phyloP scores from a whole-genome alignment of 2,113 vertebrate species.

The Gasterosteus nipponicus region DNA sequence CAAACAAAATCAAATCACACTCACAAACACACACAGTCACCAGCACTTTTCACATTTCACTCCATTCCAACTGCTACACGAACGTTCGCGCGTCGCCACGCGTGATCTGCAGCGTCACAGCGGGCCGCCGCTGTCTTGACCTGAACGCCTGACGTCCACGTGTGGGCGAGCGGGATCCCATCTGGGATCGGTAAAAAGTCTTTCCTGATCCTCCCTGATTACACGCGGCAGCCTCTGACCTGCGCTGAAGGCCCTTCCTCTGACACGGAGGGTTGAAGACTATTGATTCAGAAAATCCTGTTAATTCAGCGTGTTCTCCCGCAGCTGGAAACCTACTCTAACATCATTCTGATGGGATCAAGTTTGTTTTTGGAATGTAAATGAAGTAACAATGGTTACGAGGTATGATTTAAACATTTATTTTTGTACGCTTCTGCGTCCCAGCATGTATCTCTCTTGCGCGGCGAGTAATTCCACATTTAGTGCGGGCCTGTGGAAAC shows the following conservation, averaged over 20 bases:
- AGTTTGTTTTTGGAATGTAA: conserved; percentile 25
- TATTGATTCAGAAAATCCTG: conserved; percentile 82
- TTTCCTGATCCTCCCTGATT: conserved; percentile 81
- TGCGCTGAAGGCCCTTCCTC: conserved; percentile 67
- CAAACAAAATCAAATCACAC: too few relatives aligned
- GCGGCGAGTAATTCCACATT: conserved; percentile 50
- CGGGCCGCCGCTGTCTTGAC: conserved; percentile 33
- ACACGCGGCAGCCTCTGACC: conserved; percentile 82
- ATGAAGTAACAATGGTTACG: conserved; percentile 7
- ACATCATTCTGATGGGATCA: conserved; percentile 53
- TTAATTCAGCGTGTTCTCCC: conserved; percentile 72
- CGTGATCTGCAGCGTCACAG: background rate
- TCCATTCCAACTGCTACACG: too few relatives aligned
- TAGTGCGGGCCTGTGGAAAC: conserved; percentile 50
- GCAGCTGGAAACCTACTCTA: conserved; percentile 69
- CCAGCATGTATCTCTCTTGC: conserved; percentile 20
- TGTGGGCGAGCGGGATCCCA: conserved; percentile 67
- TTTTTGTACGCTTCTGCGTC: background rate
- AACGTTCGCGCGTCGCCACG: too few relatives aligned
- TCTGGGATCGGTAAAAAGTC: conserved; percentile 80
- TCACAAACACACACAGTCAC: too few relatives aligned
- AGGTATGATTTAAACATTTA: conserved; percentile 5
- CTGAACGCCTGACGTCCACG: conserved; percentile 63
- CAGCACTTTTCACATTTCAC: too few relatives aligned
- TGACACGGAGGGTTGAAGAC: conserved; percentile 81